Conservation (phyloP, 2,113 vertebrate species). For the Alces alces region DNA sequence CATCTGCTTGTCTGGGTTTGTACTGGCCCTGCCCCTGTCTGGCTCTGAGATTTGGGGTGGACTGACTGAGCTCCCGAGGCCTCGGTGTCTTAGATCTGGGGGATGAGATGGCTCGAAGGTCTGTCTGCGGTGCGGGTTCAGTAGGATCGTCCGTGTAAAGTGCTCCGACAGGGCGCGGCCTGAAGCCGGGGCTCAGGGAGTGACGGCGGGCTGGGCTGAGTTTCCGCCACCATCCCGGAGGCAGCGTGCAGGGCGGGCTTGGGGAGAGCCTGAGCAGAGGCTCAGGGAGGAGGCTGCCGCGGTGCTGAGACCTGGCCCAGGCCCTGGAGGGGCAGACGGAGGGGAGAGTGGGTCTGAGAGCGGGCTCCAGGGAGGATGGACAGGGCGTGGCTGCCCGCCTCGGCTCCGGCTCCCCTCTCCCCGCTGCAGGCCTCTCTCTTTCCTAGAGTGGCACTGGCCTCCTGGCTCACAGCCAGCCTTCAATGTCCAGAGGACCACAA, state of each 20-base stretch:
- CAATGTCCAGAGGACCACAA: neutral
- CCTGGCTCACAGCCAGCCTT: slow-evolving; percentile 39
- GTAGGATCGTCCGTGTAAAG: rapidly evolving
- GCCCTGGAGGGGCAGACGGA: neutral
- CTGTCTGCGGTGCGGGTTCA: neutral
- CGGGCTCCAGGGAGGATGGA: rapidly evolving
- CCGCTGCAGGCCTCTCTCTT: neutral
- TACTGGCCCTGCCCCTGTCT: too few relatives aligned
- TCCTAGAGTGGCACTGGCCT: neutral
- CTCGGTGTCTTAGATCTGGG: neutral
- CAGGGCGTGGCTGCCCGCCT: rapidly evolving
- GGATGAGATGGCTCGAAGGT: neutral
- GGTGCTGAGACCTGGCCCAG: rapidly evolving
- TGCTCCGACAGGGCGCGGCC: neutral
- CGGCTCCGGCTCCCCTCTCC: rapidly evolving
- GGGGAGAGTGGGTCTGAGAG: too few relatives aligned
- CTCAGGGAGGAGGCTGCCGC: neutral
- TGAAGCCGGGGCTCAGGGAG: rapidly evolving
- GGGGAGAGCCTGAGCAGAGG: neutral
- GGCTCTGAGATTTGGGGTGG: neutral
- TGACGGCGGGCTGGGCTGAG: rapidly evolving
- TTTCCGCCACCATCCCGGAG: rapidly evolving
- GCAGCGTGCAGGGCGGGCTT: neutral
- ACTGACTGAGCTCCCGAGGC: neutral
- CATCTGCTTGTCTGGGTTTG: neutral